Conservation (phyloP, 2,888 invertebrate species). For the Ganaspis brasiliensis region DNA sequence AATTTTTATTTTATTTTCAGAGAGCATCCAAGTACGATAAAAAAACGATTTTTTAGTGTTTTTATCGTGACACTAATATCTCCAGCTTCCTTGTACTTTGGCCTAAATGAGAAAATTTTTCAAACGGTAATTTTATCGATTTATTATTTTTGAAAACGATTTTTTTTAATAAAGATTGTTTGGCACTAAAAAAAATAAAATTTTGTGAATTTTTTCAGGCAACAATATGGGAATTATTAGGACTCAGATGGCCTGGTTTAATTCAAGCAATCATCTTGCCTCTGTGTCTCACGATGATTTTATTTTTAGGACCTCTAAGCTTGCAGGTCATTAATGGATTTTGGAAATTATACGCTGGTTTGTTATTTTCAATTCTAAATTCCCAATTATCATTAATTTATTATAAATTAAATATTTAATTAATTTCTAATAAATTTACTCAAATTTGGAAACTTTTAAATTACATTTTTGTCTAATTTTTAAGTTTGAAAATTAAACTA, state of each 20-base stretch:
- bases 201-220: constrained; percentile 79
- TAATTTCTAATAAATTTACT: no score
- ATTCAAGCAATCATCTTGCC: constrained; percentile 88
- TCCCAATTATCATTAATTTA: neutral
- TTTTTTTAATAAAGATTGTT: constrained; percentile 32
- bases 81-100: constrained; percentile 89
- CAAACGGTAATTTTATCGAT: constrained; percentile 80
- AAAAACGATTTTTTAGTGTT: constrained; percentile 93
- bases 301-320: constrained; percentile 92
- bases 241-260: constrained; percentile 88
- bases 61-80: constrained; percentile 90
- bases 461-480: no score
- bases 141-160: constrained; percentile 3
- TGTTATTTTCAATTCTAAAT: constrained; percentile 56
- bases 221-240: constrained; percentile 87
- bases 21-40: constrained; percentile 94
- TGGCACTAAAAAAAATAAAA: neutral
- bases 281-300: constrained; percentile 88
- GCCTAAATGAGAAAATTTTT: constrained; percentile 85
- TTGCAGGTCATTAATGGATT: constrained; percentile 87
- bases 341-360: constrained; percentile 87
- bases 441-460: no score
- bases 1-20: constrained; percentile 82
- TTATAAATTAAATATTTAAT: neutral
- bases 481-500: no score